phyloP scores from a whole-genome alignment of 1,140 invertebrate species.

The Heliconius nattereri region DNA sequence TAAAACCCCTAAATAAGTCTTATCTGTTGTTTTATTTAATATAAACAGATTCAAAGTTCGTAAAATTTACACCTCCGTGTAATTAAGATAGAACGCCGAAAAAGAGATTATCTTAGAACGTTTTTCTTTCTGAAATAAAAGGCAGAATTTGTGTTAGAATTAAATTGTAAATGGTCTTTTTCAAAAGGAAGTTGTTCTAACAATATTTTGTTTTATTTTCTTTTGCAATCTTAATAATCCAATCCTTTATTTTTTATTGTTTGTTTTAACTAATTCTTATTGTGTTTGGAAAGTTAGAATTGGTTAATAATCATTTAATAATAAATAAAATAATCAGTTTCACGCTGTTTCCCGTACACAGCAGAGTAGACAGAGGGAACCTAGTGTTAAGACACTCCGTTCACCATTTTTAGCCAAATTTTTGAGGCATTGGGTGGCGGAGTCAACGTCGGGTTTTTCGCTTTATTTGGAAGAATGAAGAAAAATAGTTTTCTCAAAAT shows the following conservation, averaged over 20 bases:
- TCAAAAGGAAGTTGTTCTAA: background rate
- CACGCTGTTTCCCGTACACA: too few relatives aligned
- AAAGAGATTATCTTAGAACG: slow-evolving; percentile 38
- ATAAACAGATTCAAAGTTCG: slow-evolving; percentile 28
- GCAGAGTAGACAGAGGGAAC: too few relatives aligned
- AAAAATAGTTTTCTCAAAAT: too few relatives aligned
- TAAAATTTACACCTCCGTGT: slow-evolving; percentile 44
- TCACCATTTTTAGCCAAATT: too few relatives aligned
- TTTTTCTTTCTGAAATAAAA: slow-evolving; percentile 45
- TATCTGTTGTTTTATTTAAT: slow-evolving; percentile 29
- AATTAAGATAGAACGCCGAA: slow-evolving; percentile 43
- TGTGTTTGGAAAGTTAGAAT: background rate
- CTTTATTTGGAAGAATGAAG: too few relatives aligned
- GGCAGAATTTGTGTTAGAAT: slow-evolving; percentile 41
- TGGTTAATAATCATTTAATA: background rate
- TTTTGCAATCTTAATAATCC: background rate
- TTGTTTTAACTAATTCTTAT: background rate
- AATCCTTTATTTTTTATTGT: slow-evolving; percentile 1
- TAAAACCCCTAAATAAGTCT: slow-evolving; percentile 20
- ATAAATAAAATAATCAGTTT: too few relatives aligned
- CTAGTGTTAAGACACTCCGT: too few relatives aligned
- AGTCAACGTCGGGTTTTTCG: too few relatives aligned
- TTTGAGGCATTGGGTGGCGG: too few relatives aligned
- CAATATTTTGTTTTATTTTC: background rate
- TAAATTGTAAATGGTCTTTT: slow-evolving; percentile 16